Conservation (phyloP, 2,797 vertebrate species). For the Melanotaenia trifasciata region DNA sequence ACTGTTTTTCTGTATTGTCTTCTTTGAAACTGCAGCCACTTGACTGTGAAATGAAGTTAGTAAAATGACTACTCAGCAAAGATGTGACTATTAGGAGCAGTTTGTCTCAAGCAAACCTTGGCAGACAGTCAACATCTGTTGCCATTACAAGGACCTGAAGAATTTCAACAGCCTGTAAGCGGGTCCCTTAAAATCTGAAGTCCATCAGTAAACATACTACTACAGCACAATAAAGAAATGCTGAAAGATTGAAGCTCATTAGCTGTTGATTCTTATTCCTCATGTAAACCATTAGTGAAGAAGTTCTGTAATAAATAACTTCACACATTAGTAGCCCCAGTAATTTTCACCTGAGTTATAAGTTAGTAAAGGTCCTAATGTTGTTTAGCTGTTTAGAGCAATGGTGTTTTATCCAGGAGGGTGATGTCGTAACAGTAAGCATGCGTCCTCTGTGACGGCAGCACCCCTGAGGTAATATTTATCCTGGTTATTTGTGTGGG, state of each 20-base stretch:
- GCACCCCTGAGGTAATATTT: constrained; percentile 67
- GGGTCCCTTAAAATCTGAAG: neutral
- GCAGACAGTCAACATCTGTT: neutral
- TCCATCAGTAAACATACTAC: neutral
- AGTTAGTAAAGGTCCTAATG: neutral
- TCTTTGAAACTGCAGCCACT: neutral
- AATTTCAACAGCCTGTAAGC: neutral
- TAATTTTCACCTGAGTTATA: neutral
- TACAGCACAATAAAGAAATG: neutral
- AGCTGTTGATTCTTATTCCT: neutral
- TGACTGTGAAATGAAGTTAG: neutral
- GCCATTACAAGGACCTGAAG: neutral
- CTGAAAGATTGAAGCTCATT: no score
- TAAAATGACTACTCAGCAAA: neutral
- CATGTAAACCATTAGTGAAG: neutral
- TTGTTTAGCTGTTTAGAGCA: neutral
- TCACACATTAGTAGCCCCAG: neutral
- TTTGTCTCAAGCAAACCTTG: neutral
- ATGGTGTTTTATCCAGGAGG: neutral
- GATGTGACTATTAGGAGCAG: neutral
- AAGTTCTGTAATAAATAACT: neutral
- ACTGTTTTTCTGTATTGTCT: neutral
- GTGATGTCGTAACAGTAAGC: neutral
- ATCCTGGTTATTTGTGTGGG: constrained; percentile 29
- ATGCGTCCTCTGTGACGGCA: constrained; percentile 6